A percentile compares a stretch with the other conserved stretches of the same genome.
Conservation (phyloP, 2,888 invertebrate genomes). For the Autographa pulchrina region DNA sequence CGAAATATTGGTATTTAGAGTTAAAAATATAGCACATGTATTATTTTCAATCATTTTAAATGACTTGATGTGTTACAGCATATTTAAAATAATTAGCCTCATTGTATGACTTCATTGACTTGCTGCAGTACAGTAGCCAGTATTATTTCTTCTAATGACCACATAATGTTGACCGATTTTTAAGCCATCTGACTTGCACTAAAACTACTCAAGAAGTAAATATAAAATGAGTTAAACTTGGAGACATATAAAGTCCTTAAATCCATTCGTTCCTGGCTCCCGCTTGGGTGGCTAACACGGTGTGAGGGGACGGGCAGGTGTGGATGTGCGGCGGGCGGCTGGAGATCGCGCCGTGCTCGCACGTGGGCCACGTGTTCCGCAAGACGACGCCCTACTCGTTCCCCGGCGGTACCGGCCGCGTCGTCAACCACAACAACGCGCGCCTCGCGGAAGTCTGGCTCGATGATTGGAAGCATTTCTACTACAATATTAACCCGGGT, state of each 20-base stretch:
- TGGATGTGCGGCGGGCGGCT: slow-evolving; percentile 99
- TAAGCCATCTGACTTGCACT: neutral
- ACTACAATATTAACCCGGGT: slow-evolving; percentile 99
- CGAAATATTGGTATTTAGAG: no score
- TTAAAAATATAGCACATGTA: no score
- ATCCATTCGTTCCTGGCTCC: slow-evolving; percentile 46
- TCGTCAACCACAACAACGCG: slow-evolving; percentile 99
- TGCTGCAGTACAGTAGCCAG: no score
- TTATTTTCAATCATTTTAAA: no score
- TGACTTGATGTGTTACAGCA: no score
- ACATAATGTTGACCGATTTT: no score
- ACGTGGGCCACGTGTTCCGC: slow-evolving; percentile 99
- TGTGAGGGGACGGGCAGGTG: slow-evolving; percentile 90
- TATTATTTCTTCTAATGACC: no score
- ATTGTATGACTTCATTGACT: no score
- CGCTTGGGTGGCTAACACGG: slow-evolving; percentile 55
- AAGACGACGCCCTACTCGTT: slow-evolving; percentile 99
- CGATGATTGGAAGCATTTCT: slow-evolving; percentile 99
- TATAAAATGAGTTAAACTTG: neutral
- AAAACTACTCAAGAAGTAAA: no score
- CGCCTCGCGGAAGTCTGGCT: slow-evolving; percentile 99
- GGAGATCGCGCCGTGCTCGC: slow-evolving; percentile 98
- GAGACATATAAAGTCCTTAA: neutral
- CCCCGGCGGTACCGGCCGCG: slow-evolving; percentile 98
- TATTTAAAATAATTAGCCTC: no score